These are phyloP conservation scores for Eulemur macaco DNA, from an alignment of 2,113 vertebrate genomes.

Conservation along the genomic window DNA sequence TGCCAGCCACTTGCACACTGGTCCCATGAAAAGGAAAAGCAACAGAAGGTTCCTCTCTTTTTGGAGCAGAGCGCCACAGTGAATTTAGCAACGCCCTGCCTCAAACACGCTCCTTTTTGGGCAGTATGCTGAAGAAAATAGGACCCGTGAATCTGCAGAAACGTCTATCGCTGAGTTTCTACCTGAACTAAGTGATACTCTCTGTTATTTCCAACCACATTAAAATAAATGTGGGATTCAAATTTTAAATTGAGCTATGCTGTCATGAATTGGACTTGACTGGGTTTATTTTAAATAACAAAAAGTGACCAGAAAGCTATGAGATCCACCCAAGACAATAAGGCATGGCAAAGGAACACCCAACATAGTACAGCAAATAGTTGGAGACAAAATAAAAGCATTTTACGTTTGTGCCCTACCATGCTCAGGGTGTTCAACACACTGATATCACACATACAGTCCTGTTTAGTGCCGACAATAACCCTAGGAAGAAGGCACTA, in stretches of 20 bases:
- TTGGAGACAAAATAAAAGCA: not conserved
- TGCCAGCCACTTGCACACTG: not conserved
- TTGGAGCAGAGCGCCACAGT: not conserved
- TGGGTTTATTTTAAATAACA: not conserved
- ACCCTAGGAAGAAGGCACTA: not conserved
- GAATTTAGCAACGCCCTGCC: not conserved
- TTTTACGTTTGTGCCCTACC: not conserved
- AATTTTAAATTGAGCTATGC: not conserved
- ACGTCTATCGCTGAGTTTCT: not conserved
- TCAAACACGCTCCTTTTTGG: not conserved
- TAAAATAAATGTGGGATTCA: not conserved
- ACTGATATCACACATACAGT: not conserved
- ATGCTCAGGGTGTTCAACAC: not conserved
- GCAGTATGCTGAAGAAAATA: not conserved
- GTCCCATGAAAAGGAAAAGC: not conserved
- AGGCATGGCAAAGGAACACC: not conserved
- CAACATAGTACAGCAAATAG: not conserved
- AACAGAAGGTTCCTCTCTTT: not conserved
- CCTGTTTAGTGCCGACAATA: not conserved
- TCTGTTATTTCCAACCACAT: not conserved
- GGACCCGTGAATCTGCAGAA: not conserved
- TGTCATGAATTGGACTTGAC: not conserved
- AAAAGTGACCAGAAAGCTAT: not conserved
- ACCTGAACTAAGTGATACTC: not conserved
- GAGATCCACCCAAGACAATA: not conserved